Conservation (phyloP, 2,797 vertebrate species). For the Malurus splendens region DNA sequence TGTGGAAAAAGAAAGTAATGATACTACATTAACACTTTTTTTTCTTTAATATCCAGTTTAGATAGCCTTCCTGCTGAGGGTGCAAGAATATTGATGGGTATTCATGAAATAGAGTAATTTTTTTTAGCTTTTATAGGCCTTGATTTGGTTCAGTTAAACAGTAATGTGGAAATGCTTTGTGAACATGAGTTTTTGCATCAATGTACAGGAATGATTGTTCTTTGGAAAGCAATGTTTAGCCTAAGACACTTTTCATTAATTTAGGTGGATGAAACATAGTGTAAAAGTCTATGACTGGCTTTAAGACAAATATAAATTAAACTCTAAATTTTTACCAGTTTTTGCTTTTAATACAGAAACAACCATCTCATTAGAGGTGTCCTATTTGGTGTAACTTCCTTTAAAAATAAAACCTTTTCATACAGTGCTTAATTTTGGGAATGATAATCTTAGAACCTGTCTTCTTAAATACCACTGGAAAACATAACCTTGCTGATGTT, state of each 20-base stretch:
- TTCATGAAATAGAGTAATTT: background rate
- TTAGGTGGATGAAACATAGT: background rate
- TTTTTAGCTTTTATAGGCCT: background rate
- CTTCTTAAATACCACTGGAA: background rate
- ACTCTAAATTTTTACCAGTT: background rate
- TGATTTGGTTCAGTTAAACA: background rate
- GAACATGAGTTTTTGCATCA: background rate
- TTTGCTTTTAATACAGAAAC: background rate
- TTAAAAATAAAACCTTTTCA: background rate
- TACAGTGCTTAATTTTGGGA: background rate
- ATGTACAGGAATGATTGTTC: background rate
- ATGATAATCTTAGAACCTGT: background rate
- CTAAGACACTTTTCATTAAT: background rate
- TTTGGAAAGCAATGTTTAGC: background rate
- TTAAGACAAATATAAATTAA: background rate
- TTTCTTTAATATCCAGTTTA: background rate
- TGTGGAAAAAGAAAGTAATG: background rate
- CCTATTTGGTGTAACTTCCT: background rate
- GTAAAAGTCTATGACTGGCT: background rate
- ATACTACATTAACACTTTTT: background rate
- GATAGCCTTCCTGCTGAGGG: background rate
- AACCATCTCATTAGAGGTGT: background rate
- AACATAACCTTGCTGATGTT: background rate
- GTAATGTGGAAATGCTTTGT: background rate
- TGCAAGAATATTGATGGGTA: background rate